Conservation (phyloP, 2,888 invertebrate genomes). For the Tuta absoluta region DNA sequence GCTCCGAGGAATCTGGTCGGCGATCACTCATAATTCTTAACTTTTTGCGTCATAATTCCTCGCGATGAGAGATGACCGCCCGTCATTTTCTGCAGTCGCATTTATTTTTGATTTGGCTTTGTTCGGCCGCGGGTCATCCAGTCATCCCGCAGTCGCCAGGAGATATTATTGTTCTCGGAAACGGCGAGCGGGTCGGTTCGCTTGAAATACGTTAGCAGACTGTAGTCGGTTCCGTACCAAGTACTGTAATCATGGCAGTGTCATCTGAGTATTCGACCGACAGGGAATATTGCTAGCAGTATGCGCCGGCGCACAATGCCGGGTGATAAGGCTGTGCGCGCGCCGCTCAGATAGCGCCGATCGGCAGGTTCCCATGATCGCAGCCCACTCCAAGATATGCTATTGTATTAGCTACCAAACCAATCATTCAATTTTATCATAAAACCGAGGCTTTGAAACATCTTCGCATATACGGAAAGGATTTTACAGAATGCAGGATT, state of each 20-base stretch:
- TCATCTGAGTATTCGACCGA: slow-evolving; percentile 64
- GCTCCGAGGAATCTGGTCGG: slow-evolving; percentile 55
- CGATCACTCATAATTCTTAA: slow-evolving; percentile 54
- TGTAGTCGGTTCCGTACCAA: slow-evolving; percentile 45
- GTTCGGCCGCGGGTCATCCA: slow-evolving; percentile 35
- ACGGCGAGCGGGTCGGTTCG: slow-evolving; percentile 26
- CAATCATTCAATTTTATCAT: slow-evolving; percentile 49
- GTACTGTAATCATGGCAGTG: slow-evolving; percentile 61
- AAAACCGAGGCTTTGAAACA: slow-evolving; percentile 23
- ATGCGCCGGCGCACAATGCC: slow-evolving; percentile 51
- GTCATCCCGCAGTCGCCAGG: slow-evolving; percentile 38
- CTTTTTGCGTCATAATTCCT: slow-evolving; percentile 67
- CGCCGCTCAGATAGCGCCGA: slow-evolving; percentile 56
- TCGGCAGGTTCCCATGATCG: slow-evolving; percentile 72
- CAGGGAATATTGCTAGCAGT: slow-evolving; percentile 59
- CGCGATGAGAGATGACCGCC: slow-evolving; percentile 57
- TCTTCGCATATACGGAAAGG: slow-evolving; percentile 9
- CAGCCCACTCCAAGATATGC: slow-evolving; percentile 54
- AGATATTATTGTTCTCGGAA: slow-evolving; percentile 38
- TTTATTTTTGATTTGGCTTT: slow-evolving; percentile 39
- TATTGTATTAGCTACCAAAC: slow-evolving; percentile 48
- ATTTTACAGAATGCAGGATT: background rate
- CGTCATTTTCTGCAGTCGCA: slow-evolving; percentile 44
- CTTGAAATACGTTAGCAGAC: slow-evolving; percentile 25
- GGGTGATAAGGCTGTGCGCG: slow-evolving; percentile 55